Percentiles rank a stretch among this genome's conserved stretches.
Evolutionary conservation across 2,797 vertebrate genomes (phyloP).

Genomic region (Phataginus tricuspis): DNA sequence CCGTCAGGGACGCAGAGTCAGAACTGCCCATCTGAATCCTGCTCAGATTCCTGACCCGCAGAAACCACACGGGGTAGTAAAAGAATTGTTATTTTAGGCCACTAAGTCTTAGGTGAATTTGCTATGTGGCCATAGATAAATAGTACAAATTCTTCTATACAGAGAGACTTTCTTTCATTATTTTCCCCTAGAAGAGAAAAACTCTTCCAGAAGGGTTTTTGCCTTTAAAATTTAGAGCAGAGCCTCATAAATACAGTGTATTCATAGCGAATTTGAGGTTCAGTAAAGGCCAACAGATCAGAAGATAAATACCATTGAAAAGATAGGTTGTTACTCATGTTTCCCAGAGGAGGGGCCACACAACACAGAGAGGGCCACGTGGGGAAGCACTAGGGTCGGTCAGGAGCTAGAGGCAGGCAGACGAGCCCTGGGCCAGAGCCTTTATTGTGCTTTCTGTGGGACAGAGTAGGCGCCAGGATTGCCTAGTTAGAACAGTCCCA

Average conservation of each 20-base stretch:
- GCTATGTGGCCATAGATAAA: neutral
- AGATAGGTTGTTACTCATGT: neutral
- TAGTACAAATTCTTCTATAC: neutral
- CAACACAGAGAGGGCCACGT: neutral
- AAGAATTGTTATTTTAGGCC: neutral
- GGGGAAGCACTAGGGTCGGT: neutral
- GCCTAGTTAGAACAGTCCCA: neutral
- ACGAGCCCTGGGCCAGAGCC: neutral
- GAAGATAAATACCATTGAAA: neutral
- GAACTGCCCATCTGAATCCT: neutral
- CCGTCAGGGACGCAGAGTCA: neutral
- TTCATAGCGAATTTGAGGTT: neutral
- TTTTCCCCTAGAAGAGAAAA: conserved; percentile 25
- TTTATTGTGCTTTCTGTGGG: neutral
- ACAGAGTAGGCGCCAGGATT: neutral
- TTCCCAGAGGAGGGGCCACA: neutral
- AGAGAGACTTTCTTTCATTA: neutral
- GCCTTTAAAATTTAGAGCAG: neutral
- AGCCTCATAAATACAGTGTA: neutral
- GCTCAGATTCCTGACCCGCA: neutral
- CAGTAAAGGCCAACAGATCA: neutral
- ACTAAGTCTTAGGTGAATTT: neutral
- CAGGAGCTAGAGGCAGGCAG: neutral
- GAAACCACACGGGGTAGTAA: neutral
- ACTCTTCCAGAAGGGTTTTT: neutral